phyloP scores from a whole-genome alignment of 1,140 invertebrate species.

The Calephelis nemesis region DNA sequence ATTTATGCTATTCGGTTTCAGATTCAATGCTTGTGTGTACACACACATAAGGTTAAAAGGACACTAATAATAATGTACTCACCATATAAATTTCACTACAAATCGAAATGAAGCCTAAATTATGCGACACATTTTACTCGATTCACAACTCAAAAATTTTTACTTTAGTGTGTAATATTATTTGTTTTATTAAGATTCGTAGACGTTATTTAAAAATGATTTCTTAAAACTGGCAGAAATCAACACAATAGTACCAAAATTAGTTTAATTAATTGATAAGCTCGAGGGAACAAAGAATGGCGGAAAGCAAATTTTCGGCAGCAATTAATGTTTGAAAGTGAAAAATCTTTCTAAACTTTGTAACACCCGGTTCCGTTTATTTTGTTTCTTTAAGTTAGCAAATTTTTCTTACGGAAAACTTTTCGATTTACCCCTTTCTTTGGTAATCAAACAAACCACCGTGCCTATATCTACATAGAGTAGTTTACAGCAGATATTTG shows the following conservation, averaged over 20 bases:
- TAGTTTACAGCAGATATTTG: constrained; percentile 33
- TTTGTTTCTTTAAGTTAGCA: constrained; percentile 67
- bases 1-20: too few species aligned
- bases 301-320: constrained; percentile 49
- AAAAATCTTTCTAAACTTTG: constrained; percentile 70
- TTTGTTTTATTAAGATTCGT: too few species aligned
- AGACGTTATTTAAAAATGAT: too few species aligned
- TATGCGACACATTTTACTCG: too few species aligned
- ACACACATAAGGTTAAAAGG: too few species aligned
- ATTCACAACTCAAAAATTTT: too few species aligned
- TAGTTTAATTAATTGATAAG: constrained; percentile 59
- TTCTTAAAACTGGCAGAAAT: too few species aligned
- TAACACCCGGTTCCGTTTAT: constrained; percentile 55
- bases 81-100: too few species aligned
- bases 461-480: constrained; percentile 41
- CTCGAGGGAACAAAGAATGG: constrained; percentile 22
- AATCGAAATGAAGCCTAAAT: too few species aligned
- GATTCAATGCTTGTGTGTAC: too few species aligned
- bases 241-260: constrained; percentile 11
- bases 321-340: constrained; percentile 75
- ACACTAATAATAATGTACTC: too few species aligned
- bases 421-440: constrained; percentile 75
- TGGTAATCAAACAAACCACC: constrained; percentile 59
- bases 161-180: too few species aligned
- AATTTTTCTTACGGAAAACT: constrained; percentile 72